Base-by-base conservation (phyloP, 2,797 vertebrate genomes). In the Falco cherrug region DNA sequence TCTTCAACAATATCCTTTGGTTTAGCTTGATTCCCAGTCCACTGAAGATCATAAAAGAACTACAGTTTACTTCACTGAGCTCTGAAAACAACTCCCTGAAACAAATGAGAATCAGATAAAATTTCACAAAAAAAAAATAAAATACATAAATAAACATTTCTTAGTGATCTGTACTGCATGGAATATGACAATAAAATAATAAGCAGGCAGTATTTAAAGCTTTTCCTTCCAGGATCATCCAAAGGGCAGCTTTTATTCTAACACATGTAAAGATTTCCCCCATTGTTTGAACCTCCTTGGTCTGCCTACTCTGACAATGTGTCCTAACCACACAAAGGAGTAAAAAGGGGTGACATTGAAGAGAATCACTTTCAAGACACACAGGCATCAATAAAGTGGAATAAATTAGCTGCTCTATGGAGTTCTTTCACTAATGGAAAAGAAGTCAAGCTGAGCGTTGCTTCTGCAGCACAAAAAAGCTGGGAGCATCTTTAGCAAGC, bases 241-340 rank as follows among this genome's bases (percentile, higher is more conserved):
- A 91, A 89, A 95, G 96, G 94, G 47, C 95, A 94, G 92, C 90
- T 96, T 91, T 96, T 95, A 75, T 89, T 81, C 84, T 8, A 56
- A n/a, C 65, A 63, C 47, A 20, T 41, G 68, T 54, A 68, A 89
- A 87, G 84, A 51, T 87, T 81, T 71, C 29, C 54, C 48, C 33
- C 51, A 41, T 93, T 93, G 93, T 96, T 68, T 87, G 89, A 90
- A 56, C 21, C 54, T 76, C 18, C 1, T n/a, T 26, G 28, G 11
- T 84, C 88, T 93, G 92, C 84, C 93, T 90, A 12, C 6, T 78
- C 87, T 63, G 57, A 84, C 73, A 81, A 84, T 2, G 47, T 25
- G 47, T 88, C 47, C 90, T 10, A 35, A 31, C 19, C 48, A 25
- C 83, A 93, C 83, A 93, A 93, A 88, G 83, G 69, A 88, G 20